Evolutionary conservation across 2,888 invertebrate genomes (phyloP), one percentile per base, ranked within the genome.

Genomic region (Amblyjoppa fuscipennis): DNA sequence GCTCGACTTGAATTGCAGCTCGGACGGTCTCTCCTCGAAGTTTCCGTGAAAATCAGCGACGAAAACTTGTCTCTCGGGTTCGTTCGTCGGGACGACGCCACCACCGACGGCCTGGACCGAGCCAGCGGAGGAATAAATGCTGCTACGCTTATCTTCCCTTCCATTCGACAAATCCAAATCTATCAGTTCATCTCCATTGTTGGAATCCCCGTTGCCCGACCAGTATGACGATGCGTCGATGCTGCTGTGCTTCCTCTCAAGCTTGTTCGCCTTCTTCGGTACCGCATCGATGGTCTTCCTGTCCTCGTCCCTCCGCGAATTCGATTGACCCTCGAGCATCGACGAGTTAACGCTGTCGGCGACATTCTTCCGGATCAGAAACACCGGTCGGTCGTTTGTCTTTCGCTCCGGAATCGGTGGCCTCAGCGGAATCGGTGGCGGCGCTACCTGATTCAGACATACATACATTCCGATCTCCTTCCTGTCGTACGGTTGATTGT

Each of bases 401-500:
- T 89, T 94, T 81, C 95, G 92, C 89, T 95, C 95, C 61, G 95
- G 95, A 61, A 95, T 95, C 61, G 95, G 95, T 70, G 95, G 95
- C 87, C 95, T 92, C 85, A 93, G 87, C 41, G 95, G 95, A 81
- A 95, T 94, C 75, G 95, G 95, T 9, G 95, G 95, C 59, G 94
- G 95, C 84, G 91, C 91, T 83, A 92, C 92, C 92, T 93, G 87
- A 66, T 83, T 64, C 16, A 75, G 79, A 80, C 41, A 68, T 59
- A 53, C 49, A 71, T 68, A 59, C 38, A 71, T 38, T 61, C n/a
- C 38, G 20, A 74, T 75, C 6, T 49, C 16, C 49, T 59, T 49
- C 0, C 25, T 25, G n/a, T 66, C 71, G 7, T 38, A 25, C 16
- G 9, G 0, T 41, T 41, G 38, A 6, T 59, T 20, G 5, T 53